Conservation (phyloP, 2,113 vertebrate genomes). For the Theropithecus gelada region DNA sequence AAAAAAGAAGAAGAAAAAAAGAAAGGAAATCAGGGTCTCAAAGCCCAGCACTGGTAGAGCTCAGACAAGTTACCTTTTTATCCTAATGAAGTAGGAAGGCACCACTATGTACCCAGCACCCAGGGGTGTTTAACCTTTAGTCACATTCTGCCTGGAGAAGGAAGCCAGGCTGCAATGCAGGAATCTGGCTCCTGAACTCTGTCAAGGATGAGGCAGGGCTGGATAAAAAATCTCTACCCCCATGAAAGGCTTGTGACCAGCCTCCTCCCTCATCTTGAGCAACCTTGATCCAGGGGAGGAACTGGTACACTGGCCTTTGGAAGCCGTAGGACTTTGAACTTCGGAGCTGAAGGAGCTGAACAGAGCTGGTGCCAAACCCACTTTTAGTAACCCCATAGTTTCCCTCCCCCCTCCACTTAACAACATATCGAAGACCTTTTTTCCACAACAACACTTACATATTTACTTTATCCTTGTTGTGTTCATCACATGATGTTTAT, state of each 20-base stretch:
- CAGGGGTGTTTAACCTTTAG: neutral
- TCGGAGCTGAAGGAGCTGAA: constrained; percentile 37
- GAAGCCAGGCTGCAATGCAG: neutral
- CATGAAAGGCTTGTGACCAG: neutral
- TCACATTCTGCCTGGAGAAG: neutral
- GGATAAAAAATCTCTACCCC: constrained; percentile 21
- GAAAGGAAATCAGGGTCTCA: neutral
- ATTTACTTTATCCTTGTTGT: neutral
- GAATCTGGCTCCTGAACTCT: neutral
- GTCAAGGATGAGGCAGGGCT: neutral
- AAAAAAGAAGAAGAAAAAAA: neutral
- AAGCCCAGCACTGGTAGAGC: neutral
- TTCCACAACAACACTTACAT: neutral
- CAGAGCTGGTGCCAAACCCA: neutral
- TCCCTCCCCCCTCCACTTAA: neutral
- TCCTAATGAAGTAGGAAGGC: neutral
- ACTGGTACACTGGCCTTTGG: neutral
- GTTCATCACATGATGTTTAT: neutral
- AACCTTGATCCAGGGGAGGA: constrained; percentile 4
- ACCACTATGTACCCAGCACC: neutral
- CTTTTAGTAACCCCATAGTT: neutral
- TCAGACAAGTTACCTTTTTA: neutral
- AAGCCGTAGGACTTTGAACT: constrained; percentile 57
- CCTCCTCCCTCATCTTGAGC: constrained; percentile 38
- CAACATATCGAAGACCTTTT: neutral